phyloP scores from a whole-genome alignment of 2,888 invertebrate species.

The Gastracanthus pulcherrimus region DNA sequence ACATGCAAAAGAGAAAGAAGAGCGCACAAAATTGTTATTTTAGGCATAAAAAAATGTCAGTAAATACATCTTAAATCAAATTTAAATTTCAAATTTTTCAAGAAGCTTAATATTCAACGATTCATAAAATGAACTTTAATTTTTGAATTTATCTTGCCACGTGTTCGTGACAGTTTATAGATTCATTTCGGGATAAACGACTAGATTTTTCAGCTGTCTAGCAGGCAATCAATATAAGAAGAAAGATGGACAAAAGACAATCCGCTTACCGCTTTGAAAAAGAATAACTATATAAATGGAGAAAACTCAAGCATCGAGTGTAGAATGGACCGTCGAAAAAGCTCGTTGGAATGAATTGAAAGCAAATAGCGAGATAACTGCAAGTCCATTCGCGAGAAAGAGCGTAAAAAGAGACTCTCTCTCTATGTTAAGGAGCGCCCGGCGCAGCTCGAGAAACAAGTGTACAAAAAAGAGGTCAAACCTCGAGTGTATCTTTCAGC shows the following conservation, averaged over 20 bases:
- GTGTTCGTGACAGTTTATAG: not conserved
- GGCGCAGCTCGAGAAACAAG: conserved; percentile 19
- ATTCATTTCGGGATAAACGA: not conserved
- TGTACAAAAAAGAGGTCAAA: conserved; percentile 43
- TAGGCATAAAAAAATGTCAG: too few species aligned
- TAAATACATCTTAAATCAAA: too few species aligned
- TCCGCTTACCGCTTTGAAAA: not conserved
- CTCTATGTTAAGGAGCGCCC: not conserved
- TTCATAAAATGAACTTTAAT: too few species aligned
- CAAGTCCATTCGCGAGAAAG: conserved; percentile 3
- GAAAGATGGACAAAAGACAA: not conserved
- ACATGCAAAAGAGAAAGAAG: too few species aligned
- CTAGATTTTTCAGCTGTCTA: not conserved
- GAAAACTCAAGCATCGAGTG: not conserved
- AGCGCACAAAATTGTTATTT: too few species aligned
- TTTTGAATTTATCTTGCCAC: not conserved
- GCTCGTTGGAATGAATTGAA: conserved; percentile 2
- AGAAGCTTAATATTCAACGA: too few species aligned
- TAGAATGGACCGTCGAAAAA: not conserved
- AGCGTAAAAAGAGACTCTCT: not conserved
- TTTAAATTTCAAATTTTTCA: too few species aligned
- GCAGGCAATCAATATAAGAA: not conserved
- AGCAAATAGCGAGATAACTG: conserved; percentile 28
- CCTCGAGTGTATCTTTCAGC: not conserved
- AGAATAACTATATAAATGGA: not conserved